Base-by-base conservation (phyloP, 2,888 invertebrate species). In the Drosophila limbata region DNA sequence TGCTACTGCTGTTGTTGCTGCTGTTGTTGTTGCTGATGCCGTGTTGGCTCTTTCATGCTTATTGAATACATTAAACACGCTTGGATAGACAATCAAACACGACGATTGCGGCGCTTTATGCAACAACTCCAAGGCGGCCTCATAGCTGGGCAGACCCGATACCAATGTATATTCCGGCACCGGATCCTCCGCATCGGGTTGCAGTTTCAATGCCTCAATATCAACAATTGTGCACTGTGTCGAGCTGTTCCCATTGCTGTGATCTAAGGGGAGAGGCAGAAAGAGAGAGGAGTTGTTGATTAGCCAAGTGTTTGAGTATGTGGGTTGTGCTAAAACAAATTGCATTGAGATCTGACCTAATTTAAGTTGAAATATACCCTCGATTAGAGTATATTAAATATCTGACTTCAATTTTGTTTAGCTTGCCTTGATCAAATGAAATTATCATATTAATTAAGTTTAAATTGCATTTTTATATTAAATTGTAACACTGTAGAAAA, bases 111-210 rank as follows among this genome's bases (percentile, higher is more conserved):
- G 90, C 47, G 90, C 77, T 87, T 93, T 93, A 57, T 93, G 93
- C 79, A 95, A 90, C 88, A 94, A 93, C 87, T 94, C 94, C 83
- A 95, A 81, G 3, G 95, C 95, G 75, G 95, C 94, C 65, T 94
- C 94, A 90, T 95, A 95, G 50, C 93, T 93, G 21, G 95, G 95
- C 57, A 95, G 89, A 13, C 95, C 95, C 21, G 95, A 95, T 45
- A 94, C 95, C 55, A 95, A 91, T 10, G 95, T 94, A 88, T 95
- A 95, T 81, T 94, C 94, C 35, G 95, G 95, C 69, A 95, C 92
- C 11, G 94, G 94, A 81, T 94, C 94, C 45, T 92, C 91, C n/a
- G 93, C 89, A 56, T 91, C 90, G 52, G 90, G 82, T 47, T 90
- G 90, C 28, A 92, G 52, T 79, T 92, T 92, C 50, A 90, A 73